phyloP scores from a whole-genome alignment of 2,113 vertebrate species.

The Kryptolebias marmoratus region DNA sequence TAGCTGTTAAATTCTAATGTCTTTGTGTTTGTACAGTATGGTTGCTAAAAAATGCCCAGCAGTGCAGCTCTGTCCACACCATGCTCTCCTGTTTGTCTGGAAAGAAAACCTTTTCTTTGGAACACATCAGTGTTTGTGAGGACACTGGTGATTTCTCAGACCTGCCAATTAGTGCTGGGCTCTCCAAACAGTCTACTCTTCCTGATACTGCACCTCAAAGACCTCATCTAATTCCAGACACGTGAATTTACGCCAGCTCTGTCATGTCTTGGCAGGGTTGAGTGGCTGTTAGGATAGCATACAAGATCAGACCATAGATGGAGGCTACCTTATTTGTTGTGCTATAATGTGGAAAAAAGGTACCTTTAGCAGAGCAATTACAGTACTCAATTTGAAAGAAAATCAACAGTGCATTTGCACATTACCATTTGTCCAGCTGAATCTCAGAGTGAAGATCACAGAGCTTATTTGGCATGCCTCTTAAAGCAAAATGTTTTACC shows the following conservation, averaged over 20 bases:
- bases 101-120: constrained; percentile 44
- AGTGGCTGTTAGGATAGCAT: not conserved
- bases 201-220: constrained; percentile 33
- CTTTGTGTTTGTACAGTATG: not conserved
- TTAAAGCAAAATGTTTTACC: not conserved
- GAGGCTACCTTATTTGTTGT: not conserved
- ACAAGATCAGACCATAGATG: not conserved
- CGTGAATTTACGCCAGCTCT: not conserved
- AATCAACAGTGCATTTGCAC: not conserved
- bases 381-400: not conserved
- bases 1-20: constrained; percentile 10
- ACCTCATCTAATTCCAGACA: constrained; percentile 1
- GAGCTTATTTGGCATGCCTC: no score
- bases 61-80: constrained; percentile 16
- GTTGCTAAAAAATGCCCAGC: constrained; percentile 23
- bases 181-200: constrained; percentile 17
- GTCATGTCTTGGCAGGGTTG: not conserved
- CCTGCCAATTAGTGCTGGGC: constrained; percentile 50
- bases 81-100: constrained; percentile 24
- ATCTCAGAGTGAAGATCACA: not conserved
- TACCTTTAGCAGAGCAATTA: not conserved
- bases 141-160: constrained; percentile 27
- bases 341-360: not conserved
- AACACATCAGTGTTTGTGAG: constrained; percentile 36
- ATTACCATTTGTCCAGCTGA: not conserved